A percentile compares a stretch with the other conserved stretches of the same genome.
These are phyloP conservation scores for Geotrypetes seraphini DNA, from an alignment of 2,797 vertebrate genomes.

Conservation along the genomic window DNA sequence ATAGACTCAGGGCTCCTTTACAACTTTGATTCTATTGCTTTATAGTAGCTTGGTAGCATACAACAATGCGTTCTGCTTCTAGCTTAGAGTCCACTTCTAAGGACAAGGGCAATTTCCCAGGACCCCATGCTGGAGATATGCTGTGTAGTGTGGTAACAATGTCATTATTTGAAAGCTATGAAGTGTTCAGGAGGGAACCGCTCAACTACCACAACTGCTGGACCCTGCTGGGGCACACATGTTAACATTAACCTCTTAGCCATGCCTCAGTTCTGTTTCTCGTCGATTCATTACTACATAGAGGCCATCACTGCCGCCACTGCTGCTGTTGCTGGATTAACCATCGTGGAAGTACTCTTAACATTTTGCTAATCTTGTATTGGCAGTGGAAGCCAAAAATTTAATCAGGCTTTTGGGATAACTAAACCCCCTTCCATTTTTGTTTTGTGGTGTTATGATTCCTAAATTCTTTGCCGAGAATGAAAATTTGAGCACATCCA, in stretches of 20 bases:
- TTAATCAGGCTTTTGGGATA: constrained; percentile 41
- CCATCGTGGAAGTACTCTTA: constrained; percentile 32
- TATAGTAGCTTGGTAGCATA: constrained; percentile 15
- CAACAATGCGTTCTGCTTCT: constrained; percentile 19
- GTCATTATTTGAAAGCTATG: constrained; percentile 35
- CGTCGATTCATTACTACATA: constrained; percentile 51
- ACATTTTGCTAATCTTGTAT: constrained; percentile 46
- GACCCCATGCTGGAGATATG: constrained; percentile 30
- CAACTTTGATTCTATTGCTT: constrained; percentile 20
- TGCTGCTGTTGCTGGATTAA: constrained; percentile 41
- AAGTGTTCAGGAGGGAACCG: constrained; percentile 34
- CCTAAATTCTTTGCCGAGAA: constrained; percentile 10
- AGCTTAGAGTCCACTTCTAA: constrained; percentile 17
- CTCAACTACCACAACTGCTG: constrained; percentile 34
- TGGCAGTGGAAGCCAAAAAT: constrained; percentile 40
- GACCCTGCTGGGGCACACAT: constrained; percentile 48
- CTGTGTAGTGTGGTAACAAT: constrained; percentile 35
- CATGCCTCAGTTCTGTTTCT: constrained; percentile 45
- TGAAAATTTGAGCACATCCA: constrained; percentile 13
- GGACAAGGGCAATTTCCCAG: constrained; percentile 30
- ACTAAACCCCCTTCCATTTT: constrained; percentile 25
- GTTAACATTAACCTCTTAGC: constrained; percentile 50
- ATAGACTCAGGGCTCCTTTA: constrained; percentile 4
- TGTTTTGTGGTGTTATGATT: constrained; percentile 30
- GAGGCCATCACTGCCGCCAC: no score